These are phyloP conservation scores for Copidosoma aretas DNA, from an alignment of 2,888 invertebrate genomes.

Conservation along the genomic window DNA sequence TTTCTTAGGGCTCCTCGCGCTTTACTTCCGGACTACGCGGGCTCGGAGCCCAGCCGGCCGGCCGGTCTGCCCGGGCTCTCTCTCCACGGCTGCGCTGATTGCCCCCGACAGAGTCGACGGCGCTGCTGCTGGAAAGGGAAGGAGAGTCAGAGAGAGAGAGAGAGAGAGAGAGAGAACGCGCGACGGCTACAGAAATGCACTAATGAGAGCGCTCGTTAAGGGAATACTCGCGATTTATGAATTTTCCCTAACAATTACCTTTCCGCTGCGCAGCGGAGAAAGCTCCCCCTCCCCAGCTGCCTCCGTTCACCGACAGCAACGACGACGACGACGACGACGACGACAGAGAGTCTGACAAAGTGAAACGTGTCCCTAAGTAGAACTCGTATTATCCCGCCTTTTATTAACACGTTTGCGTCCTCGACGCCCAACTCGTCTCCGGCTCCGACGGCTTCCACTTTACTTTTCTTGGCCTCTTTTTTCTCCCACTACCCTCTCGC, in stretches of 20 bases:
- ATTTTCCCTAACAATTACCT: slow-evolving; percentile 18
- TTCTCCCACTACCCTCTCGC: background rate
- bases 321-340: too few relatives aligned
- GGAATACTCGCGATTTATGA: slow-evolving; percentile 16
- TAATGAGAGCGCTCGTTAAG: slow-evolving; percentile 22
- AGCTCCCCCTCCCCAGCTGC: background rate
- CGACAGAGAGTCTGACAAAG: slow-evolving; percentile 11
- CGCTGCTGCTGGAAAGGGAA: too few relatives aligned
- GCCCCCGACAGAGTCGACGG: background rate
- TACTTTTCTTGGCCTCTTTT: background rate
- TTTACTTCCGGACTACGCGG: slow-evolving; percentile 37
- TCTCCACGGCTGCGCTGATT: background rate
- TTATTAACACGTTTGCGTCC: slow-evolving; percentile 14
- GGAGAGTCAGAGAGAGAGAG: slow-evolving; percentile 20
- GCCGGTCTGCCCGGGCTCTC: slow-evolving; percentile 6
- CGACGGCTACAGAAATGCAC: slow-evolving; percentile 14
- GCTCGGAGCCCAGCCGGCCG: background rate
- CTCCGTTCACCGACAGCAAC: too few relatives aligned
- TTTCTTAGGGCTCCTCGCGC: slow-evolving; percentile 16
- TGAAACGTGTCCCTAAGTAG: slow-evolving; percentile 15
- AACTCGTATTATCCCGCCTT: slow-evolving; percentile 15
- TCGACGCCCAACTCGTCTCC: too few relatives aligned
- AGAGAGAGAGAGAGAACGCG: slow-evolving; percentile 16
- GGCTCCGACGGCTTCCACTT: too few relatives aligned
- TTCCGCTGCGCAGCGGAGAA: background rate